These are phyloP conservation scores for Drosophila villosipedis DNA, from an alignment of 2,888 invertebrate genomes.

Conservation along the genomic window DNA sequence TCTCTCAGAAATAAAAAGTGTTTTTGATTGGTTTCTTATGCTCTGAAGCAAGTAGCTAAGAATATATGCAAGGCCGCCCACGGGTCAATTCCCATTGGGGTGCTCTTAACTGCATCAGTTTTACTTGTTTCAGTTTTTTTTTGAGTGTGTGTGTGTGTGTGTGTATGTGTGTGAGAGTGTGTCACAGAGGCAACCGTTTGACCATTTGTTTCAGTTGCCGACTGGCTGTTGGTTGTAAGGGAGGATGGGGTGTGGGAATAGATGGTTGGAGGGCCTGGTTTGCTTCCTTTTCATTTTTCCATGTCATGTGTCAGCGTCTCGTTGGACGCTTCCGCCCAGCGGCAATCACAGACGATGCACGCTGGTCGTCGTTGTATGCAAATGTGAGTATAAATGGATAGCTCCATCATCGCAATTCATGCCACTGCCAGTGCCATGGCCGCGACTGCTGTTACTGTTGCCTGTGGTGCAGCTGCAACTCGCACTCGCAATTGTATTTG, in stretches of 20 bases:
- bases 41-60: not conserved
- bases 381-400: constrained; percentile 81
- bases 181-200: constrained; percentile 40
- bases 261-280: constrained; percentile 6
- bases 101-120: not conserved
- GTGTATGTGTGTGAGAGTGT: not conserved
- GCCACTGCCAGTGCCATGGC: constrained; percentile 47
- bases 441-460: constrained; percentile 11
- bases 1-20: not conserved
- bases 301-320: constrained; percentile 81
- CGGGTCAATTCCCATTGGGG: not conserved
- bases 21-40: not conserved
- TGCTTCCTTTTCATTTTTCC: constrained; percentile 79
- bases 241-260: not conserved
- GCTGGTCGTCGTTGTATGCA: constrained; percentile 66
- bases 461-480: constrained; percentile 43
- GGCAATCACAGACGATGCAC: constrained; percentile 75
- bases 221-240: constrained; percentile 31
- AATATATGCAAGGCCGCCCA: not conserved
- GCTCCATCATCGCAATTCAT: constrained; percentile 82
- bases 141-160: not conserved
- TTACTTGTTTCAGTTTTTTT: not conserved
- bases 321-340: constrained; percentile 73
- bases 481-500: constrained; percentile 40
- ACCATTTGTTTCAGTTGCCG: constrained; percentile 51